Base-by-base conservation (phyloP, 2,888 invertebrate species). In the Ophion slaviceki region DNA sequence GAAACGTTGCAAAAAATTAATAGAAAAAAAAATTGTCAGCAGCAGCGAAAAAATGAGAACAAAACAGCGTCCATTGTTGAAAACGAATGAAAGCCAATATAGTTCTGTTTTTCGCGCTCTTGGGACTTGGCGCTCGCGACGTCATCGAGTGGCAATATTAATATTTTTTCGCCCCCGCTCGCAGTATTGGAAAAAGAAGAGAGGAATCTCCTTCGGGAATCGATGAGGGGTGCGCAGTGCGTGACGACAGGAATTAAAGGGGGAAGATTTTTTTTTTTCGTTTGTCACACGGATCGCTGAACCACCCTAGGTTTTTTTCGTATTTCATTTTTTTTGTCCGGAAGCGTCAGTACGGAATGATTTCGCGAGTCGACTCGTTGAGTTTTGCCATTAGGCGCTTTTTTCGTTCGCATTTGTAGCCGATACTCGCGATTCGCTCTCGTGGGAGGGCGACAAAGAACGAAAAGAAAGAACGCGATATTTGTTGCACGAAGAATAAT, bases 61-160 rank as follows among this genome's bases (percentile, higher is more conserved):
- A 64, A 76, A 76, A 61, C 8, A 14, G 68, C 14, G 36, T 11
- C 45, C 24, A 72, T 77, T 77, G 77, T 77, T 59, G n/a, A 53
- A 47, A 47, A 59, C 64, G 47, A 76, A 67, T 79, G 79, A 71
- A 71, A 81, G 64, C 74, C 67, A 78, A 85, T 85, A 67, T 72
- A 70, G 64, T 76, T 85, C 62, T 82, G 75, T 70, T 79, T 57
- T 74, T 77, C 61, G 10, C 14, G 11, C 57, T 66, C 78, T 10
- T 61, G 78, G 80, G 76, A 64, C 62, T 40, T 40, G 6, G 61
- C 59, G 59, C 11, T 64, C 11, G 24, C 87, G 89, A 82, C 86
- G 87, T 87, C 89, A 88, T 89, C 90, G 89, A 90, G 89, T 90
- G 91, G 90, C 88, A 89, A 91, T 90, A 90, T 91, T 91, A 91